Evolutionary conservation across 1,140 invertebrate genomes (phyloP).

Genomic region (Cotesia vestalis): DNA sequence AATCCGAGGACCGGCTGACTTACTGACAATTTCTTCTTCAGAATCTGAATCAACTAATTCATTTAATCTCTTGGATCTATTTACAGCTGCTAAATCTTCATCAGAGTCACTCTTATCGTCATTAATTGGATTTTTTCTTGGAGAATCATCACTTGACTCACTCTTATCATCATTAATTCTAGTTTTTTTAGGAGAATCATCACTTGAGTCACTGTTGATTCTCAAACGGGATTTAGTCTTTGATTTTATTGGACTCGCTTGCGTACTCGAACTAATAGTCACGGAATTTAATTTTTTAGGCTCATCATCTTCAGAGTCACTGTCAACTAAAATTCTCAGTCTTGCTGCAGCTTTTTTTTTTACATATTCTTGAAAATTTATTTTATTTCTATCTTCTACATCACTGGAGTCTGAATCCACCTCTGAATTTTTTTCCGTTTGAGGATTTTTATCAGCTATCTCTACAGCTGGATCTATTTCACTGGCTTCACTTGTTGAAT

Average conservation of each 20-base stretch:
- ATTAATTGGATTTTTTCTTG: not conserved
- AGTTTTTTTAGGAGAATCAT: slow-evolving; percentile 27
- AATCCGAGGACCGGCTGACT: no score
- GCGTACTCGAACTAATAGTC: not conserved
- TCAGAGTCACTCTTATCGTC: not conserved
- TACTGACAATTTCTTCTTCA: slow-evolving; percentile 10
- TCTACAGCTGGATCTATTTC: not conserved
- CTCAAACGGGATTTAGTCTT: not conserved
- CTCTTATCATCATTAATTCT: slow-evolving; percentile 19
- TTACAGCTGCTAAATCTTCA: slow-evolving; percentile 2
- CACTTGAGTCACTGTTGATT: slow-evolving; percentile 42
- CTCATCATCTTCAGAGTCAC: slow-evolving; percentile 20
- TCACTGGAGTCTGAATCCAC: slow-evolving; percentile 17
- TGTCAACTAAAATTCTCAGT: slow-evolving; percentile 17
- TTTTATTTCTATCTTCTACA: slow-evolving; percentile 12
- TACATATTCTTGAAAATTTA: slow-evolving; percentile 6
- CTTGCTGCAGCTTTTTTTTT: not conserved
- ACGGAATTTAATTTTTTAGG: not conserved
- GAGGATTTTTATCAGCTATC: not conserved
- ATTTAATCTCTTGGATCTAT: slow-evolving; percentile 29
- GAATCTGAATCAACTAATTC: slow-evolving; percentile 43
- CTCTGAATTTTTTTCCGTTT: slow-evolving; percentile 24
- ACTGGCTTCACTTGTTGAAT: slow-evolving; percentile 10
- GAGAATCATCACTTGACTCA: slow-evolving; percentile 38
- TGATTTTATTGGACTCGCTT: not conserved